These are phyloP conservation scores for Elachura formosa DNA, from an alignment of 2,113 vertebrate species.

Conservation along the genomic window DNA sequence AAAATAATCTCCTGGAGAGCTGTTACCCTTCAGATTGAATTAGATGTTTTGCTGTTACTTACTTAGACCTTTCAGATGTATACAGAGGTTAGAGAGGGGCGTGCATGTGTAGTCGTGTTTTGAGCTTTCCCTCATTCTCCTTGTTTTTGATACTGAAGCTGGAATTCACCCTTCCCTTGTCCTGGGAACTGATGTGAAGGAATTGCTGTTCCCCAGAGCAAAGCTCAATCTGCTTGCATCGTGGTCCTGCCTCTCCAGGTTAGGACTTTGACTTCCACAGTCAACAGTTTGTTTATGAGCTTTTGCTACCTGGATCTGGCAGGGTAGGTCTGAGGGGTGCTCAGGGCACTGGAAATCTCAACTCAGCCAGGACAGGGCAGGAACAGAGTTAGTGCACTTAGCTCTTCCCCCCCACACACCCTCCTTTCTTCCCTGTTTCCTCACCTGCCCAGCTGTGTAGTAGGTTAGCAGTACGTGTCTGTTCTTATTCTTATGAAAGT, in stretches of 20 bases:
- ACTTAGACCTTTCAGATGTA: not conserved
- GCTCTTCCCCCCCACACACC: not conserved
- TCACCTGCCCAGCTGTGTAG: slow-evolving; percentile 67
- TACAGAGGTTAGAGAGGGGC: not conserved
- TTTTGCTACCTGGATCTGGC: not conserved
- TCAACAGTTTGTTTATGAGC: not conserved
- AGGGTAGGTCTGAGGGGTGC: not conserved
- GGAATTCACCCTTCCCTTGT: not conserved
- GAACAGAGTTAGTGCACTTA: not conserved
- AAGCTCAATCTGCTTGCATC: not conserved
- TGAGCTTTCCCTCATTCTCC: not conserved
- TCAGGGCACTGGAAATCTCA: not conserved
- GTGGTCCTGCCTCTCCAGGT: not conserved
- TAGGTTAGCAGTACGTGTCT: slow-evolving; percentile 69
- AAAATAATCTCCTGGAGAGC: not conserved
- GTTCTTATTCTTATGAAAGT: slow-evolving; percentile 78
- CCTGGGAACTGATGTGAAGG: not conserved
- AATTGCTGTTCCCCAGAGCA: not conserved
- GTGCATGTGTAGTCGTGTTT: not conserved
- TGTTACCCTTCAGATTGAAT: not conserved
- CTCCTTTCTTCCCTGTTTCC: slow-evolving; percentile 14
- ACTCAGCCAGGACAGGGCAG: not conserved
- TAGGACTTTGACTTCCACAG: not conserved
- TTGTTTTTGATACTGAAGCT: slow-evolving; percentile 20
- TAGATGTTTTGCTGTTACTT: not conserved